phyloP scores from a whole-genome alignment of 2,797 vertebrate genomes.

The Remorina albescens region DNA sequence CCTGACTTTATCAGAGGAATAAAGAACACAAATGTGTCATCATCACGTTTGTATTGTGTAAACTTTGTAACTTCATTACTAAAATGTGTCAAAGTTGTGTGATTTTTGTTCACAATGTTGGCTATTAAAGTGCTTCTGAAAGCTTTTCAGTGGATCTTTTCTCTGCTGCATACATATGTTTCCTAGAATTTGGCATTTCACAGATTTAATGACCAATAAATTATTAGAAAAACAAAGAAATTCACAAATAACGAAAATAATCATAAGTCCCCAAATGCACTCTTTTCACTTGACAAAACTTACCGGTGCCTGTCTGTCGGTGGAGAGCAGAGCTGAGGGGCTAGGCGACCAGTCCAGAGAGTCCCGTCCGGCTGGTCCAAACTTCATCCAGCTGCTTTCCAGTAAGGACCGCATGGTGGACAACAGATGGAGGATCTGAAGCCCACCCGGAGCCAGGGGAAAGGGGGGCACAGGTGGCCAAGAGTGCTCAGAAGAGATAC shows the following conservation, averaged over 20 bases:
- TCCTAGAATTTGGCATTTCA: background rate
- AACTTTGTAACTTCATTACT: background rate
- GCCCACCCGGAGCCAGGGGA: constrained; percentile 35
- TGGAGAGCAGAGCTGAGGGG: constrained; percentile 83
- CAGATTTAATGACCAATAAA: background rate
- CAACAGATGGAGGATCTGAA: constrained; percentile 43
- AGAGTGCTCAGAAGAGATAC: background rate
- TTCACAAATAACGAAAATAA: background rate
- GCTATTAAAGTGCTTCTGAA: background rate
- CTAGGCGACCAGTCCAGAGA: constrained; percentile 90
- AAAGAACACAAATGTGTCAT: background rate
- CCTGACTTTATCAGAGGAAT: constrained; percentile 1
- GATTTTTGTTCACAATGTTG: background rate
- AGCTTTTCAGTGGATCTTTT: background rate
- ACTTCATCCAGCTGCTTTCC: constrained; percentile 91
- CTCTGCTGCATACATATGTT: too few species aligned
- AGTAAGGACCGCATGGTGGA: constrained; percentile 86
- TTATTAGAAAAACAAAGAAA: background rate
- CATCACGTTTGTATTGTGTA: background rate
- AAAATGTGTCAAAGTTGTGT: background rate
- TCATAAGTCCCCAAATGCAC: background rate
- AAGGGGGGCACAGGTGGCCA: constrained; percentile 21
- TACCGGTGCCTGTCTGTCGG: constrained; percentile 87
- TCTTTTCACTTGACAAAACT: constrained; percentile 57
- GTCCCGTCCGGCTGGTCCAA: constrained; percentile 89